Evolutionary conservation across 2,797 vertebrate genomes (phyloP).

Genomic region (Myotis findleyi): DNA sequence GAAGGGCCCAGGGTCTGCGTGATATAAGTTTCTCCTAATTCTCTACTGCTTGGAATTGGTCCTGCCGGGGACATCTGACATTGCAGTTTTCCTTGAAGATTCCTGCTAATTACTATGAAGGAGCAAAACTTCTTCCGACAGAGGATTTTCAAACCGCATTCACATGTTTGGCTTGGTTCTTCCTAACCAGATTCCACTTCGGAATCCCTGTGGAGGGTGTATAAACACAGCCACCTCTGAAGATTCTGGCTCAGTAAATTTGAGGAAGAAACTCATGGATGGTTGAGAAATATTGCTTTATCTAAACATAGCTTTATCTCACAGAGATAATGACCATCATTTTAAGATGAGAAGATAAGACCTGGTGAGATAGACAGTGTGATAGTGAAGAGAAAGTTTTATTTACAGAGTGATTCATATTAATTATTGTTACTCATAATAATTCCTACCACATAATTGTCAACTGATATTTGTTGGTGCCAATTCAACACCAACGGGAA

Average conservation of each 20-base stretch:
- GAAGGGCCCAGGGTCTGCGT: not conserved
- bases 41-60: not conserved
- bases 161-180: not conserved
- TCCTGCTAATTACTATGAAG: not conserved
- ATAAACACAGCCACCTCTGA: not conserved
- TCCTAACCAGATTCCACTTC: not conserved
- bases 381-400: not conserved
- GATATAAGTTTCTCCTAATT: not conserved
- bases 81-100: not conserved
- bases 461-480: not conserved
- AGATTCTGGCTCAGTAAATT: not conserved
- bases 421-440: not conserved
- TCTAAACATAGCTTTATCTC: not conserved
- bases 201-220: fast-evolving
- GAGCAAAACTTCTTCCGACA: not conserved
- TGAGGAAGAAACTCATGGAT: not conserved
- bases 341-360: not conserved
- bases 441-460: not conserved
- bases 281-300: not conserved
- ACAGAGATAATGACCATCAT: not conserved
- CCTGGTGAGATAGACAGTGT: not conserved
- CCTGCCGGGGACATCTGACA: not conserved
- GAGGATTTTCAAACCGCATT: not conserved
- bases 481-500: not conserved
- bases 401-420: not conserved